Evolutionary conservation across 2,888 invertebrate species (phyloP).

Genomic region (Macrosoma leucophasiata): DNA sequence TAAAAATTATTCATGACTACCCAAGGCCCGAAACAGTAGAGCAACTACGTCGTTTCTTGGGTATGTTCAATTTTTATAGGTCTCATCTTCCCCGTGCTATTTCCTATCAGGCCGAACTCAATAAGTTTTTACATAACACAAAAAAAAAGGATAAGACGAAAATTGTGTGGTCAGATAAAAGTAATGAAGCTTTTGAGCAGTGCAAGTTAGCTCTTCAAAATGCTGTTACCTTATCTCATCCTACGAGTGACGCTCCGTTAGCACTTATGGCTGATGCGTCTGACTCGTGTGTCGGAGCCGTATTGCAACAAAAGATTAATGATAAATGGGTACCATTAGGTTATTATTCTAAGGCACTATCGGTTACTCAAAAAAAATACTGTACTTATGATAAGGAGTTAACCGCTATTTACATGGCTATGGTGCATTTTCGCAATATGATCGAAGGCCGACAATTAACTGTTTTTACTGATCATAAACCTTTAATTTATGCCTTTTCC

Average conservation of each 20-base stretch:
- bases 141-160: conserved; percentile 13
- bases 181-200: conserved; percentile 21
- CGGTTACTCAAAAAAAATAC: conserved; percentile 17
- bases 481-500: too few species aligned
- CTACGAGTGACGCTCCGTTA: conserved; percentile 23
- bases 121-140: neutral
- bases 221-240: conserved; percentile 30
- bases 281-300: conserved; percentile 34
- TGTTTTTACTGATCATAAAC: too few species aligned
- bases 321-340: conserved; percentile 24
- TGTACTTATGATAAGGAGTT: conserved; percentile 17
- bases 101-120: neutral
- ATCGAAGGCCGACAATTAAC: conserved; percentile 12
- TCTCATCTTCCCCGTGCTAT: neutral
- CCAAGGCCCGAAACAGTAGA: neutral
- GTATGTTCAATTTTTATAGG: neutral
- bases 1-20: neutral
- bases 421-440: conserved; percentile 17
- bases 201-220: conserved; percentile 24
- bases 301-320: conserved; percentile 32
- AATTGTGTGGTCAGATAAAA: conserved; percentile 22
- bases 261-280: conserved; percentile 37
- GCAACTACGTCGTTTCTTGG: neutral
- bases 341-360: too few species aligned
- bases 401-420: conserved; percentile 17